A percentile compares a stretch with the other conserved stretches of the same genome.
phyloP scores from a whole-genome alignment of 2,888 invertebrate genomes.

The Protodeltote pygarga region DNA sequence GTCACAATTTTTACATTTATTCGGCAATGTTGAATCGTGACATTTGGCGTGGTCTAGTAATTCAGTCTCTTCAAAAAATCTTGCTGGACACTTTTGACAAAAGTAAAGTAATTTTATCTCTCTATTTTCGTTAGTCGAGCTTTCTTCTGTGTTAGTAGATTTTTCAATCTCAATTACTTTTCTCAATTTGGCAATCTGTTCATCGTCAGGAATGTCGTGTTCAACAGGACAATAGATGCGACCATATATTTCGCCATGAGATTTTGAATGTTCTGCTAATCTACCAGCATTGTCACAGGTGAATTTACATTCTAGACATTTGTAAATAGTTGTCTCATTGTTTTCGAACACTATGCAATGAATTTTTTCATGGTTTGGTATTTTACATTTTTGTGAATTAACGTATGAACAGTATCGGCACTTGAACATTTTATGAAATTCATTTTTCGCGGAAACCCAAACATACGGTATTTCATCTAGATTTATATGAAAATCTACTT shows the following conservation, averaged over 20 bases:
- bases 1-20: slow-evolving; percentile 92
- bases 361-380: slow-evolving; percentile 94
- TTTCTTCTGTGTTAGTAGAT: slow-evolving; percentile 56
- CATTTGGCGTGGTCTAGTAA: slow-evolving; percentile 90
- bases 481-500: slow-evolving; percentile 64
- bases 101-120: slow-evolving; percentile 88
- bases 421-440: slow-evolving; percentile 93
- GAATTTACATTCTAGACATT: slow-evolving; percentile 93
- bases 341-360: slow-evolving; percentile 87
- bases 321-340: slow-evolving; percentile 84
- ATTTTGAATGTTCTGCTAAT: slow-evolving; percentile 91
- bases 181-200: slow-evolving; percentile 85
- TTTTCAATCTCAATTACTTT: slow-evolving; percentile 77
- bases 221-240: slow-evolving; percentile 91
- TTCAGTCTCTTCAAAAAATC: slow-evolving; percentile 92
- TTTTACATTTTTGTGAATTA: slow-evolving; percentile 92
- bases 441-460: slow-evolving; percentile 91
- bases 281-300: slow-evolving; percentile 91
- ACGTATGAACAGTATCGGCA: slow-evolving; percentile 95
- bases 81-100: slow-evolving; percentile 94
- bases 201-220: slow-evolving; percentile 88
- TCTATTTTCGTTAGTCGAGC: slow-evolving; percentile 53
- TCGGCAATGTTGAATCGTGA: slow-evolving; percentile 88
- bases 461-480: slow-evolving; percentile 90
- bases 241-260: slow-evolving; percentile 90